phyloP scores from a whole-genome alignment of 2,113 vertebrate species.

The Arvicanthis niloticus region DNA sequence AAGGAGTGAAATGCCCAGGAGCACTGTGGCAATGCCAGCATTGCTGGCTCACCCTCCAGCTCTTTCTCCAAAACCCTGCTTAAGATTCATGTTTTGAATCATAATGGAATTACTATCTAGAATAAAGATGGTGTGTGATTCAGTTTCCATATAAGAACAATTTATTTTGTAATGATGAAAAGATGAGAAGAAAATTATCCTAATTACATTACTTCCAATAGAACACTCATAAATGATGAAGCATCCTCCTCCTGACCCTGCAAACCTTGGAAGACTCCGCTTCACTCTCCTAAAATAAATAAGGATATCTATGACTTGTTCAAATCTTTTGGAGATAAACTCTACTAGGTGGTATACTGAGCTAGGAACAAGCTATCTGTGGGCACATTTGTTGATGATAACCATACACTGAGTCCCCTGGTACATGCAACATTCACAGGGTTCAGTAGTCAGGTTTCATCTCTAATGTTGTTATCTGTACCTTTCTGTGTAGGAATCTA shows the following conservation, averaged over 20 bases:
- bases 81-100: constrained; percentile 53
- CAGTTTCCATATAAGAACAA: background rate
- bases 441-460: background rate
- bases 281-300: background rate
- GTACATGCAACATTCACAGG: background rate
- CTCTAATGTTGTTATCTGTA: background rate
- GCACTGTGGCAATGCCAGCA: background rate
- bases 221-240: background rate
- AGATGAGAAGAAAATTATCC: background rate
- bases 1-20: constrained; percentile 44
- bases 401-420: background rate
- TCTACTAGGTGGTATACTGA: background rate
- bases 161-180: background rate
- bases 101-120: constrained; percentile 18
- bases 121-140: background rate
- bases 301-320: background rate
- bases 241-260: background rate
- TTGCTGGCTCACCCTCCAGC: background rate
- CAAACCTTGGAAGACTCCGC: background rate
- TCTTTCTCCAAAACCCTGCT: constrained; percentile 23
- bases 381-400: constrained; percentile 4
- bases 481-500: background rate
- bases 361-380: background rate
- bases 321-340: background rate
- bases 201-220: constrained; percentile 40